A percentile compares a stretch with the other conserved stretches of the same genome.
phyloP scores from a whole-genome alignment of 2,113 vertebrate species.

The Cynoglossus semilaevis region DNA sequence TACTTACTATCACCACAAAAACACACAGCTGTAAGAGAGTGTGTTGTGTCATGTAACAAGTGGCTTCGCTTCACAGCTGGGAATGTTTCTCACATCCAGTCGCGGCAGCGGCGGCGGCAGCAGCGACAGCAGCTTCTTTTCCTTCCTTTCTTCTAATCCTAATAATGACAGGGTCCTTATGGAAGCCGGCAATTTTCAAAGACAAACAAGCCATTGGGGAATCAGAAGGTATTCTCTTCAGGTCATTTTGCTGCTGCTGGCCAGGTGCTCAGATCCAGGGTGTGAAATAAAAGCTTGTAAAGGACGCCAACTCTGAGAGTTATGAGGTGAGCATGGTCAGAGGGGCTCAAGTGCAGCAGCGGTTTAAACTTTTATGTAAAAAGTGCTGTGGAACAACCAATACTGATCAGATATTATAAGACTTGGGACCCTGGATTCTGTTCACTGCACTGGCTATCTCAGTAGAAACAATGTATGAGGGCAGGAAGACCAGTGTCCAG shows the following conservation, averaged over 20 bases:
- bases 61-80: constrained; percentile 54
- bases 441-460: not conserved
- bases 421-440: not conserved
- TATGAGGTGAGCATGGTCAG: not conserved
- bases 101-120: constrained; percentile 20
- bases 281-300: constrained; percentile 3
- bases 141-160: constrained; percentile 57
- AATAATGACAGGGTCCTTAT: constrained; percentile 72
- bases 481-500: not conserved
- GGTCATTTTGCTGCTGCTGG: constrained; percentile 41
- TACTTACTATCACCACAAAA: not conserved
- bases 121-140: not conserved
- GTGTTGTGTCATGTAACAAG: constrained; percentile 48
- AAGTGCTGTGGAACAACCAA: not conserved
- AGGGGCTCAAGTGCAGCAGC: not conserved
- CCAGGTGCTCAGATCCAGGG: constrained; percentile 25
- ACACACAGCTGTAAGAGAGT: constrained; percentile 14
- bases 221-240: constrained; percentile 20
- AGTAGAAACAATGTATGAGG: not conserved
- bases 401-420: not conserved
- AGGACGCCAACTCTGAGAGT: not conserved
- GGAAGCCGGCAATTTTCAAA: constrained; percentile 59
- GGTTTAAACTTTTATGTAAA: not conserved
- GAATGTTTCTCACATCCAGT: constrained; percentile 47
- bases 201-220: constrained; percentile 41